Evolutionary conservation across 2,888 invertebrate genomes (phyloP).

Genomic region (Phaedon cochleariae): DNA sequence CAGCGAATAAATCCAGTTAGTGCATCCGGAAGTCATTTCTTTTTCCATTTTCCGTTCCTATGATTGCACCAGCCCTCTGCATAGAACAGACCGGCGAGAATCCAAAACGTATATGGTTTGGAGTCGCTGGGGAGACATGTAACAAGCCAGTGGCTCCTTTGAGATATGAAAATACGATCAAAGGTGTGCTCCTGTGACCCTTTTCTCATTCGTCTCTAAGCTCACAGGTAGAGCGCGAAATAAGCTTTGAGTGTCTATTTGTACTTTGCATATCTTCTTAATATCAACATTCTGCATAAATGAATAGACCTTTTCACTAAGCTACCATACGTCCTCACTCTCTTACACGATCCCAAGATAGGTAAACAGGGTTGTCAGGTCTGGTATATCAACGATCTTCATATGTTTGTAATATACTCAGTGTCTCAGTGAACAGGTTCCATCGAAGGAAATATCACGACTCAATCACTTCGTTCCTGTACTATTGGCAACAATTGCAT

Average conservation of each 20-base stretch:
- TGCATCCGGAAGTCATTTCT: background rate
- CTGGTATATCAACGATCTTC: no score
- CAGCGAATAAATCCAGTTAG: conserved; percentile 6
- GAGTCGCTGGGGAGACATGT: conserved; percentile 33
- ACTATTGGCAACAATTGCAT: no score
- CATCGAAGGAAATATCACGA: no score
- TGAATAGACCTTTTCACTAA: no score
- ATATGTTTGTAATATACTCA: no score
- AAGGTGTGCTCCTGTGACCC: conserved; percentile 43
- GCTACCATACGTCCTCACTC: no score
- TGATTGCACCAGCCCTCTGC: background rate
- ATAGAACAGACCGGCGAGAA: background rate
- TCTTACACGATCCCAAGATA: no score
- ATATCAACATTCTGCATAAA: no score
- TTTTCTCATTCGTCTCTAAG: conserved; percentile 45
- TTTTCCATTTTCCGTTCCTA: conserved; percentile 5
- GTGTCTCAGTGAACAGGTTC: no score
- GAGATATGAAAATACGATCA: conserved; percentile 47
- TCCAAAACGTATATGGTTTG: conserved; percentile 26
- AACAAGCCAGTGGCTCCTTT: conserved; percentile 45
- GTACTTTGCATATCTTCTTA: conserved; percentile 25
- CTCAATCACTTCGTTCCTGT: no score
- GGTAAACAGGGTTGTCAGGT: no score
- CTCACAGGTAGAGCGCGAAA: conserved; percentile 37
- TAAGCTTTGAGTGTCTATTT: conserved; percentile 30